These are phyloP conservation scores for Pissodes strobi DNA, from an alignment of 1,140 invertebrate species.

Conservation along the genomic window DNA sequence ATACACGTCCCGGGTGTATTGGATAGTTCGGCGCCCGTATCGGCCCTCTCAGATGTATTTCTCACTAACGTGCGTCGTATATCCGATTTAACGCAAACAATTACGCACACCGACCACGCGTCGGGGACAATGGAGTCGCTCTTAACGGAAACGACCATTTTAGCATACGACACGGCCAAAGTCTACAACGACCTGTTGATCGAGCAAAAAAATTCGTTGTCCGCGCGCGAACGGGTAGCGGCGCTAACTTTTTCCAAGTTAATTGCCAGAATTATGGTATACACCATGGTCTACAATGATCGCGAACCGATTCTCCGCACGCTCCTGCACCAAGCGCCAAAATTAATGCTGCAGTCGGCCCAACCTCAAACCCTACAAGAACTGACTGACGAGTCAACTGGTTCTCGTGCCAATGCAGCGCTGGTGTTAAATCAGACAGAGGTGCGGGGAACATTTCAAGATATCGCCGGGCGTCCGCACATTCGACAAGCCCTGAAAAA, in stretches of 20 bases:
- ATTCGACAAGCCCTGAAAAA: background rate
- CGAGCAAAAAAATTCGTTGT: background rate
- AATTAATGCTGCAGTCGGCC: background rate
- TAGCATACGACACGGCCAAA: background rate
- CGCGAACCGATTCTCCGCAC: background rate
- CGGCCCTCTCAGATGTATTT: background rate
- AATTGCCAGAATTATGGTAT: background rate
- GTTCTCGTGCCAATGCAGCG: background rate
- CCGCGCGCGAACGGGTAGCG: background rate
- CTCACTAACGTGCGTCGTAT: background rate
- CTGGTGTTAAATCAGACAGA: background rate
- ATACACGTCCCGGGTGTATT: background rate
- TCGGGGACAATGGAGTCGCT: background rate
- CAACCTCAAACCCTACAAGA: background rate
- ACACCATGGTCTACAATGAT: background rate
- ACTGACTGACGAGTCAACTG: background rate
- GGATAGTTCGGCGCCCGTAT: background rate
- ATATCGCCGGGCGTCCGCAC: constrained; percentile 2
- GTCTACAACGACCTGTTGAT: background rate
- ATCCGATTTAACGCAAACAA: background rate
- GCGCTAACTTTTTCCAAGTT: background rate
- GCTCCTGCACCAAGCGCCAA: background rate
- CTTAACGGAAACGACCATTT: background rate
- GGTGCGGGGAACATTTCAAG: background rate
- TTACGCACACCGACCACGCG: background rate